Evolutionary conservation across 2,113 vertebrate genomes (phyloP).

Genomic region (Geococcyx californianus): DNA sequence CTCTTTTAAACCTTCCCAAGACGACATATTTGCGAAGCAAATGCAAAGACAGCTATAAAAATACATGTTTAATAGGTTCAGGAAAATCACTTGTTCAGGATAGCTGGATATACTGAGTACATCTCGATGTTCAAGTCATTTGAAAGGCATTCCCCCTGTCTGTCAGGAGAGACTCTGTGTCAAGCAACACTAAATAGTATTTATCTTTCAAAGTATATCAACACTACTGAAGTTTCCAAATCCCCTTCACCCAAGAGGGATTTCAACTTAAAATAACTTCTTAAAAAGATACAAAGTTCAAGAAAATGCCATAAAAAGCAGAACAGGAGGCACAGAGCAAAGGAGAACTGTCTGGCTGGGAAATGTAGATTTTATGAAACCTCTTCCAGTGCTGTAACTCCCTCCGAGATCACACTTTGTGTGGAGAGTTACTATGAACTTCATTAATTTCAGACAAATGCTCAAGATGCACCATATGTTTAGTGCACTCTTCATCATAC

Average conservation of each 20-base stretch:
- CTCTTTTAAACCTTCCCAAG: not conserved
- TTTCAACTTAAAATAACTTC: not conserved
- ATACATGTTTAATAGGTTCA: not conserved
- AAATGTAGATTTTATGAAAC: not conserved
- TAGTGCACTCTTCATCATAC: not conserved
- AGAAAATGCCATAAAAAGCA: not conserved
- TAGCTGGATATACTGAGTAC: not conserved
- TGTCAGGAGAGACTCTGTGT: not conserved
- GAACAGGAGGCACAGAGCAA: not conserved
- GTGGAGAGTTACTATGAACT: not conserved
- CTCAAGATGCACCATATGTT: not conserved
- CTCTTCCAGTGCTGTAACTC: not conserved
- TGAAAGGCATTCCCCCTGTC: not conserved
- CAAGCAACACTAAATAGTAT: not conserved
- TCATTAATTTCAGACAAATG: conserved; percentile 9
- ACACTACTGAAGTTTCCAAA: not conserved
- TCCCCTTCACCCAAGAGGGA: not conserved
- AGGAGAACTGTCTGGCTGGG: not conserved
- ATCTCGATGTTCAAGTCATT: not conserved
- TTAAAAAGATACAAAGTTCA: not conserved
- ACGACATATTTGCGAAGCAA: not conserved
- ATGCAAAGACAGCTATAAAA: not conserved
- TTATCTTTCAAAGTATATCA: not conserved
- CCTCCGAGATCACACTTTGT: not conserved
- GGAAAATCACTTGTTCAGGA: not conserved